phyloP scores from a whole-genome alignment of 2,888 invertebrate genomes.

The Dioctria rufipes region DNA sequence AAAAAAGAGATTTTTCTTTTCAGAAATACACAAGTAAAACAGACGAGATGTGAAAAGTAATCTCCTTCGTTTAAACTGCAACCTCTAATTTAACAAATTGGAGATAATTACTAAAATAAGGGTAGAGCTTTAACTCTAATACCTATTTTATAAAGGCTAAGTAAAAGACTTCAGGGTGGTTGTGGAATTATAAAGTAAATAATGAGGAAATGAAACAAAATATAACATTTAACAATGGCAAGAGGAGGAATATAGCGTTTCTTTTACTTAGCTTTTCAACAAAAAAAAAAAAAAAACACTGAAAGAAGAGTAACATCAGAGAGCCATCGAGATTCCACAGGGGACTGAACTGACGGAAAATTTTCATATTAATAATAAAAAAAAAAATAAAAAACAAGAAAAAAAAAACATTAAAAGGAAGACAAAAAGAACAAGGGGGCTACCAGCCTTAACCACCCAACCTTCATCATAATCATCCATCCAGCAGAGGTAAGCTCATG shows the following conservation, averaged over 20 bases:
- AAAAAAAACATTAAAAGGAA: neutral
- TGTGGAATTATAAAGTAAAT: neutral
- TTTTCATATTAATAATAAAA: conserved; percentile 15
- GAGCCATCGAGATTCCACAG: neutral
- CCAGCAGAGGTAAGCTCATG: neutral
- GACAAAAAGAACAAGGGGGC: neutral
- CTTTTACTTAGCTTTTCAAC: neutral
- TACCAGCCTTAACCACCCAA: neutral
- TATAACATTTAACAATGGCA: neutral
- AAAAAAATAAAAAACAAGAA: neutral
- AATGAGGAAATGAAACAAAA: neutral
- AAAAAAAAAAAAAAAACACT: neutral
- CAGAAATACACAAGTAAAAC: no score
- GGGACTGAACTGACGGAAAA: neutral
- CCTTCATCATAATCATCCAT: neutral
- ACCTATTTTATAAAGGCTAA: neutral
- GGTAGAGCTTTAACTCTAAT: neutral
- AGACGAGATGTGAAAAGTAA: no score
- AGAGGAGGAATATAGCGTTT: neutral
- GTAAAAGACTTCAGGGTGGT: neutral
- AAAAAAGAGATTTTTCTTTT: no score
- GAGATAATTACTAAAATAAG: neutral
- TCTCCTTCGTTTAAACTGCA: neutral
- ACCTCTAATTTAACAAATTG: conserved; percentile 20
- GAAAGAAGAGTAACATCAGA: neutral